Evolutionary conservation across 2,797 vertebrate species (phyloP), one percentile per base, ranked within the genome.

Genomic region (Takifugu rubripes): DNA sequence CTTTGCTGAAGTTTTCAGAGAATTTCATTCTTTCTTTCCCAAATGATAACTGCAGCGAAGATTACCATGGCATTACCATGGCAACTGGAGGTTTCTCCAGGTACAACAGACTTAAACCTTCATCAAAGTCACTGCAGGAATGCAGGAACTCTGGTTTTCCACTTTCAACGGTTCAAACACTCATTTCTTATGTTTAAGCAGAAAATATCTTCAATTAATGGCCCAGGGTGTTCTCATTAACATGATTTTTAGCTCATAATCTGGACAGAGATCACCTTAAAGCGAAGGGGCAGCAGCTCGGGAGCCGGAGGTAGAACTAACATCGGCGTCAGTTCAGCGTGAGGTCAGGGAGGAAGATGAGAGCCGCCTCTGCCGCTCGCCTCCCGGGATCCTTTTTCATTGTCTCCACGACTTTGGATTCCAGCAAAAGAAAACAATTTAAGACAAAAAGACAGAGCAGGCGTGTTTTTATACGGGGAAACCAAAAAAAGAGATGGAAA

Each of bases 401-500:
- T 59, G 52, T 74, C 75, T 83, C 77, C 75, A 66, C 75, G 66
- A 74, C 79, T 81, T 70, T 68, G 59, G 78, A 52, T 74, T 46
- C 59, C 56, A 70, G 81, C 74, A 82, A 85, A 84, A 66, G 68
- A 87, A 83, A 86, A 86, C 70, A 84, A 81, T 79, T 79, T 80
- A 78, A 68, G 68, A 75, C 54, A 57, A 66, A 40, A 65, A 81
- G 76, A 68, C 62, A 15, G 56, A 56, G 67, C 59, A 68, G 26
- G 61, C 66, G 62, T 69, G 68, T 70, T 78, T 77, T 75, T 77
- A 65, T 76, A 66, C 78, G 70, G 70, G 57, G 70, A 62, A 70
- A 75, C 82, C 51, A 59, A 70, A 75, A 66, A 66, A 48, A 55
- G 50, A 78, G 54, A 70, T 53, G 76, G 77, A 63, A 62, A 66